Evolutionary conservation across 2,797 vertebrate species (phyloP).

Genomic region (Bovichtus variegatus): DNA sequence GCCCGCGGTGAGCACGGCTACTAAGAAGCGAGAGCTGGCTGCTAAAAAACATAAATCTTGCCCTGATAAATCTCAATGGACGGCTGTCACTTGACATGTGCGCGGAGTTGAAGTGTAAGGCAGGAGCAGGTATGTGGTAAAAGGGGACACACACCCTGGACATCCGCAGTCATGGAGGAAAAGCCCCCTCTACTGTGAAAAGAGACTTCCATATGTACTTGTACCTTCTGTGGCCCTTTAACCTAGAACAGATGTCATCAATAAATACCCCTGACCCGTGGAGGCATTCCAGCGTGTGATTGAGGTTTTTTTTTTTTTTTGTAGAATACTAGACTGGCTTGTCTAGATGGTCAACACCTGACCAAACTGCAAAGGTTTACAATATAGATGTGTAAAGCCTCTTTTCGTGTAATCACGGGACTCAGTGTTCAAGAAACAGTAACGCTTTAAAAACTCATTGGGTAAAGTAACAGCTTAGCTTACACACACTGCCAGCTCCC

Average conservation of each 20-base stretch:
- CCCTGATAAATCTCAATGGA: conserved; percentile 87
- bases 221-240: conserved; percentile 87
- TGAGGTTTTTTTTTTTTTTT: conserved; percentile 65
- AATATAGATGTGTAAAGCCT: conserved; percentile 82
- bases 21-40: conserved; percentile 80
- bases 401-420: conserved; percentile 76
- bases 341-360: conserved; percentile 90
- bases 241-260: conserved; percentile 94
- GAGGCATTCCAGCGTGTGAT: conserved; percentile 83
- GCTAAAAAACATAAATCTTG: conserved; percentile 87
- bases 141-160: conserved; percentile 80
- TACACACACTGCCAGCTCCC: conserved; percentile 84
- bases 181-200: conserved; percentile 88
- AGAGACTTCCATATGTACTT: conserved; percentile 92
- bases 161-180: conserved; percentile 85
- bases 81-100: conserved; percentile 83
- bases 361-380: conserved; percentile 90
- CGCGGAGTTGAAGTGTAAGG: conserved; percentile 71
- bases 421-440: conserved; percentile 83
- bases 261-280: conserved; percentile 90
- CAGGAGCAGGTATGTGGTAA: conserved; percentile 53
- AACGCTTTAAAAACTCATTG: conserved; percentile 90
- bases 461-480: conserved; percentile 86
- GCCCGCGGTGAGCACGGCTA: conserved; percentile 81
- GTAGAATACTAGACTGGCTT: conserved; percentile 56